Conservation (phyloP, 2,113 vertebrate genomes). For the Choloepus hoffmanni region DNA sequence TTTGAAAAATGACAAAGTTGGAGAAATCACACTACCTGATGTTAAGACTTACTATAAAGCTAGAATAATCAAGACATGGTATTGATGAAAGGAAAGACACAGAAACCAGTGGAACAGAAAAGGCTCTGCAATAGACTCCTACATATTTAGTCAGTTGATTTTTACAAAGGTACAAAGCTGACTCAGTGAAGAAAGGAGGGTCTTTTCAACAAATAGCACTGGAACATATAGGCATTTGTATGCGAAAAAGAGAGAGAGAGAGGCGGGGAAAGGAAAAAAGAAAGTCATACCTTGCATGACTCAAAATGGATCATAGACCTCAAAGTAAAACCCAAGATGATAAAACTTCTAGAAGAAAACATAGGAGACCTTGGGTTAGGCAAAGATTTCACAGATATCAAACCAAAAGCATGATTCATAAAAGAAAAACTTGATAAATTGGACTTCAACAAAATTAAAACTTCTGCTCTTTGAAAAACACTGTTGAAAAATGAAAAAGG, state of each 20-base stretch:
- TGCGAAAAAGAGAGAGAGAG: not conserved
- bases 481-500: not conserved
- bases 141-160: not conserved
- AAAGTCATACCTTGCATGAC: not conserved
- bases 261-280: not conserved
- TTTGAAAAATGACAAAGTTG: slow-evolving; percentile 16
- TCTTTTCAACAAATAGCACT: not conserved
- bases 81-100: not conserved
- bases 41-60: not conserved
- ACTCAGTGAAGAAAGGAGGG: not conserved
- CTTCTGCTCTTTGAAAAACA: not conserved
- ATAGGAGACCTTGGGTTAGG: not conserved
- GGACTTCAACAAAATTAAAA: slow-evolving; percentile 50
- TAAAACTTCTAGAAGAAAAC: slow-evolving; percentile 12
- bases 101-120: not conserved
- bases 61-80: not conserved
- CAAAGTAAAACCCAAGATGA: not conserved
- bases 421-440: not conserved
- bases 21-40: not conserved
- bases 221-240: not conserved
- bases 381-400: not conserved
- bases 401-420: not conserved
- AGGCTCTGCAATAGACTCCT: not conserved
- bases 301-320: not conserved
- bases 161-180: not conserved